Conservation (phyloP, 2,888 invertebrate genomes). For the Chydorus sphaericus region DNA sequence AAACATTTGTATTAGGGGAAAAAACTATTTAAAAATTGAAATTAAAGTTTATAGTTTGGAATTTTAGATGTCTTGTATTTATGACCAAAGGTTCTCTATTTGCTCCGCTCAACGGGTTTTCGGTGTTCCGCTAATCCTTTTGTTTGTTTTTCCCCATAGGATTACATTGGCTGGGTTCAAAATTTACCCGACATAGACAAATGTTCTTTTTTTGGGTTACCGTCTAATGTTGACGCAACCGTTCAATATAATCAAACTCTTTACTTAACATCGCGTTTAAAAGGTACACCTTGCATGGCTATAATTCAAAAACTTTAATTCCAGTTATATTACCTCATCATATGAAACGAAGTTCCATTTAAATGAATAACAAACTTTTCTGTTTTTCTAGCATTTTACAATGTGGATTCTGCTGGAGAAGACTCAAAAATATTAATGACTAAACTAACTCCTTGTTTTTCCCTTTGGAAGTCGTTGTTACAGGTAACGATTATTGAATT, state of each 20-base stretch:
- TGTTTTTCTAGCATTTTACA: background rate
- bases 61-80: background rate
- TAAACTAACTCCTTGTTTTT: constrained; percentile 1
- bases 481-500: no score
- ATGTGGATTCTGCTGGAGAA: no score
- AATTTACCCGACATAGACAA: background rate
- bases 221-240: background rate
- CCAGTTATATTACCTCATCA: no score
- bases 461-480: constrained; percentile 9
- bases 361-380: background rate
- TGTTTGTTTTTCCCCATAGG: background rate
- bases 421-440: background rate
- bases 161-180: background rate
- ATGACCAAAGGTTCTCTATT: background rate
- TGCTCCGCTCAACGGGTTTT: no score
- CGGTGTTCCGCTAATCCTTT: background rate
- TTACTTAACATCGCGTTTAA: background rate
- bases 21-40: no score
- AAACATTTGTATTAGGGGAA: no score
- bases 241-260: background rate
- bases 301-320: no score
- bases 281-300: no score
- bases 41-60: no score
- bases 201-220: background rate
- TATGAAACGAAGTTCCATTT: no score